Percentiles rank a stretch among this genome's conserved stretches.
Evolutionary conservation across 2,888 invertebrate genomes (phyloP).

Genomic region (Coenonympha arcania): DNA sequence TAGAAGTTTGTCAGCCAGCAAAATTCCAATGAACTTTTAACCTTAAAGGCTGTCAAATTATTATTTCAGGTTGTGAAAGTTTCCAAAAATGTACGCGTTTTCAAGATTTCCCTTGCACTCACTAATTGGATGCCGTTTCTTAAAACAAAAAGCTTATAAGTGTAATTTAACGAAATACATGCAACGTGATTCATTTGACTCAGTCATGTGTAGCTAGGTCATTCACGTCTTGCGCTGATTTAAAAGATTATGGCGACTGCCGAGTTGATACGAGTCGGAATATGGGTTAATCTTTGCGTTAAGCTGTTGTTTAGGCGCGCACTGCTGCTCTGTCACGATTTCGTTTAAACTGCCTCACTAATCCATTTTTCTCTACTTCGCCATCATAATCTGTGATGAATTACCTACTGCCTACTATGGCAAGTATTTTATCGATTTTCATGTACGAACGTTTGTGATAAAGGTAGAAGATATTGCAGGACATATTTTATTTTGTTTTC

Average conservation of each 20-base stretch:
- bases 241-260: slow-evolving; percentile 18
- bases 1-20: too few species aligned
- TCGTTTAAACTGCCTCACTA: too few species aligned
- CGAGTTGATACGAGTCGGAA: slow-evolving; percentile 5
- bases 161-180: slow-evolving; percentile 26
- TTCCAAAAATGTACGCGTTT: background rate
- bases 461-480: too few species aligned
- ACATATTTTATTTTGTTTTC: too few species aligned
- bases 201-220: slow-evolving; percentile 32
- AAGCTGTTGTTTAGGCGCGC: background rate
- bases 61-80: background rate
- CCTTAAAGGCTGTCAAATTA: too few species aligned
- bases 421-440: too few species aligned
- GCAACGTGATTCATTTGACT: slow-evolving; percentile 30
- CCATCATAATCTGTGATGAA: too few species aligned
- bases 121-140: slow-evolving; percentile 11
- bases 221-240: slow-evolving; percentile 42
- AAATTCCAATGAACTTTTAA: too few species aligned
- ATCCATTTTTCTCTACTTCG: too few species aligned
- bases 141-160: slow-evolving; percentile 17
- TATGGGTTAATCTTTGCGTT: slow-evolving; percentile 9
- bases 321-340: slow-evolving; percentile 1
- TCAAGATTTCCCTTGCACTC: background rate
- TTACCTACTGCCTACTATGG: too few species aligned
- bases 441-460: too few species aligned